A percentile compares a stretch with the other conserved stretches of the same genome.
Conservation (phyloP, 2,113 vertebrate species). For the Probosciger aterrimus region DNA sequence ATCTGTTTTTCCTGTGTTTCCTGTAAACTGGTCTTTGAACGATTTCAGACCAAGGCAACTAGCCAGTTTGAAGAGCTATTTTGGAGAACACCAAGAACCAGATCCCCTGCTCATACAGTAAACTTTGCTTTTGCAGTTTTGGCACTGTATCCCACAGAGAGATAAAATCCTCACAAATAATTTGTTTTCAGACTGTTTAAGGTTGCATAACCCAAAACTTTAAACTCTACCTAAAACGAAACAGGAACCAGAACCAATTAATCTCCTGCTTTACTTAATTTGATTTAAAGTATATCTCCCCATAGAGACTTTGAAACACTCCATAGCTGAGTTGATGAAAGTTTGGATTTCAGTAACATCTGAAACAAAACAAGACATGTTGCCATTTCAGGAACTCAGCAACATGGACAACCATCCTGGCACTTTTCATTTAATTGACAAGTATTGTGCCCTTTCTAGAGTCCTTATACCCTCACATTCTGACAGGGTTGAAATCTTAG, state of each 20-base stretch:
- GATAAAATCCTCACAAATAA: background rate
- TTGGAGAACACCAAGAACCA: background rate
- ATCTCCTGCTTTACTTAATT: background rate
- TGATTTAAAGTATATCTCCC: background rate
- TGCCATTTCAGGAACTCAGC: slow-evolving; percentile 21
- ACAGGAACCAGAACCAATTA: background rate
- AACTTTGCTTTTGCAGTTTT: background rate
- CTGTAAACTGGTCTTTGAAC: background rate
- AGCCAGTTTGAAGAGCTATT: background rate
- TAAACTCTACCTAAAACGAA: background rate
- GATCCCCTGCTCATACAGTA: background rate
- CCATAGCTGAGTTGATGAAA: background rate
- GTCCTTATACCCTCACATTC: background rate
- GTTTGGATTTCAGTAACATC: background rate
- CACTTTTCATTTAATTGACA: slow-evolving; percentile 57
- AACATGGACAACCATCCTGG: slow-evolving; percentile 27
- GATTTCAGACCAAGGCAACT: background rate
- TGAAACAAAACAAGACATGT: background rate
- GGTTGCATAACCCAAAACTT: background rate
- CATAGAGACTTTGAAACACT: background rate
- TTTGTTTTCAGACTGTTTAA: background rate
- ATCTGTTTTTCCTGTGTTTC: background rate
- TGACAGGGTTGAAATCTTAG: slow-evolving; percentile 31
- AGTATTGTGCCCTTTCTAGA: slow-evolving; percentile 17
- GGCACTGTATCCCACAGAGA: background rate